Evolutionary conservation across 2,797 vertebrate genomes (phyloP).

Genomic region (Enteromius treurensis): DNA sequence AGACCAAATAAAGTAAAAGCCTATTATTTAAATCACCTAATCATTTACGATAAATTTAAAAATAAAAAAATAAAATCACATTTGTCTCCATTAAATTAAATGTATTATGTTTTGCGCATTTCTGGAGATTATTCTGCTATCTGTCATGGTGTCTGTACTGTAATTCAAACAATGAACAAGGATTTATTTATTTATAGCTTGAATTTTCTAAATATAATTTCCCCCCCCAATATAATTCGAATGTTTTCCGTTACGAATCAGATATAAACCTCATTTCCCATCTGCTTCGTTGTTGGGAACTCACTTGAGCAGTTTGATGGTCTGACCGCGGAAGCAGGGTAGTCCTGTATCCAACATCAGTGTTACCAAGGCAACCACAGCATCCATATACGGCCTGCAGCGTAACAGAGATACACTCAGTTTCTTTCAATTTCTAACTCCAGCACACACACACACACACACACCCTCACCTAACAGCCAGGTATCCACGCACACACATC

Average conservation of each 20-base stretch:
- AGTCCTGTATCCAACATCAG: conserved; percentile 96
- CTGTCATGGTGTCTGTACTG: neutral
- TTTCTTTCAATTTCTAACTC: too few relatives aligned
- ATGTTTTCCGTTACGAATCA: neutral
- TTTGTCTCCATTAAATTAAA: too few relatives aligned
- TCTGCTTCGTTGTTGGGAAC: conserved; percentile 60
- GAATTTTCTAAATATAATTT: neutral
- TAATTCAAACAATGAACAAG: neutral
- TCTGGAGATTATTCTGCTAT: neutral
- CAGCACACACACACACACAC: neutral
- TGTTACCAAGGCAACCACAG: conserved; percentile 92
- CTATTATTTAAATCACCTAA: too few relatives aligned
- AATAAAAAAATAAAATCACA: too few relatives aligned
- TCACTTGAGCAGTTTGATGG: conserved; percentile 96
- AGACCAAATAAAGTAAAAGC: too few relatives aligned
- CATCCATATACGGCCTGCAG: conserved; percentile 94
- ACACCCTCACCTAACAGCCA: conserved; percentile 87
- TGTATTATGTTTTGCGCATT: neutral
- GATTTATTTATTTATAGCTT: neutral
- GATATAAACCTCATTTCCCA: neutral
- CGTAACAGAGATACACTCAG: neutral
- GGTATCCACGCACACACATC: conserved; percentile 95
- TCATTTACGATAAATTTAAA: too few relatives aligned
- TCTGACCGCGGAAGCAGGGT: conserved; percentile 96
- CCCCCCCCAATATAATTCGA: too few relatives aligned